A percentile compares a stretch with the other conserved stretches of the same genome.
Evolutionary conservation across 2,888 invertebrate species (phyloP).

Genomic region (Mythimna vitellina): DNA sequence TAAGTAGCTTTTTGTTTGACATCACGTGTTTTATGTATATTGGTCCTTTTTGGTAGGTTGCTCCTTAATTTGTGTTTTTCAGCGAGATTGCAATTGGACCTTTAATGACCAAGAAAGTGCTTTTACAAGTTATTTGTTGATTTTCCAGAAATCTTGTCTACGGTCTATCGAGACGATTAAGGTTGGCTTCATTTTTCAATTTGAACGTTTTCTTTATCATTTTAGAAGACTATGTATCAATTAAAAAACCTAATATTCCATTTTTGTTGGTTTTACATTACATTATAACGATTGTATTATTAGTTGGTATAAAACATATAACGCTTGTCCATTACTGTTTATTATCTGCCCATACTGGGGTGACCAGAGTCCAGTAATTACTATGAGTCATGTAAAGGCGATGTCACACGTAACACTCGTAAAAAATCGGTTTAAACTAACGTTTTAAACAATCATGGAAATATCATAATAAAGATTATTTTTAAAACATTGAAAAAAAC

Average conservation of each 20-base stretch:
- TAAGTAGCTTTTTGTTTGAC: conserved; percentile 62
- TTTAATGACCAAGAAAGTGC: not conserved
- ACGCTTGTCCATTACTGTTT: not conserved
- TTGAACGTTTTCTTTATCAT: not conserved
- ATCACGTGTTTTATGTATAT: conserved; percentile 52
- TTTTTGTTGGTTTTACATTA: not conserved
- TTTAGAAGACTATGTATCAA: not conserved
- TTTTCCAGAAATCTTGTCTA: not conserved
- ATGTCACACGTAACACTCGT: not conserved
- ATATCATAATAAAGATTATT: no score
- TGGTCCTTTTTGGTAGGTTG: conserved; percentile 21
- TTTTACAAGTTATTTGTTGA: not conserved
- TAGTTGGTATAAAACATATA: conserved; percentile 7
- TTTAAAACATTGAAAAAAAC: not conserved
- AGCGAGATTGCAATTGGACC: not conserved
- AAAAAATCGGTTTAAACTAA: not conserved
- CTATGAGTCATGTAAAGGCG: conserved; percentile 1
- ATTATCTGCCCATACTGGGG: conserved; percentile 2
- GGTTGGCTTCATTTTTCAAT: not conserved
- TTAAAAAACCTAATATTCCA: not conserved
- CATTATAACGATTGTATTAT: not conserved
- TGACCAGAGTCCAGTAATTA: not conserved
- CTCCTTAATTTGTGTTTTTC: conserved; percentile 41
- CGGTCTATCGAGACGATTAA: not conserved
- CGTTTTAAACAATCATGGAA: no score